Evolutionary conservation across 1,140 invertebrate species (phyloP).

Genomic region (Brevipalpus yothersi): DNA sequence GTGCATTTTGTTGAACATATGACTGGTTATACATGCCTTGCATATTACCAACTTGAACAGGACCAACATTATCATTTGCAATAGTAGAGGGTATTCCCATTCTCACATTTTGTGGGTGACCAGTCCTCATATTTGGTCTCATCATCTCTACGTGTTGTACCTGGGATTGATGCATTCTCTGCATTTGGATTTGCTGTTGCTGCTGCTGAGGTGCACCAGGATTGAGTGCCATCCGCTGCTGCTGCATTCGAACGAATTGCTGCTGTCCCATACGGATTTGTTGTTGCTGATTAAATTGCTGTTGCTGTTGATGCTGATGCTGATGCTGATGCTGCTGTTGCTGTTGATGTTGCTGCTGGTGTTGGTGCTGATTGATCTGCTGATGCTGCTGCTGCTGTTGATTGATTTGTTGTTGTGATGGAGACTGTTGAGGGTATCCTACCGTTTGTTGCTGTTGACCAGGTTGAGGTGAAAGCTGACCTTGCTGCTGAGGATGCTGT

Average conservation of each 20-base stretch:
- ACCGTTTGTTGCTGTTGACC: slow-evolving; percentile 6
- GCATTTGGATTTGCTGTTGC: slow-evolving; percentile 9
- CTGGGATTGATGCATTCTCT: slow-evolving; percentile 9
- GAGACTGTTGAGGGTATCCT: neutral
- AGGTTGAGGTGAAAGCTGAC: slow-evolving; percentile 11
- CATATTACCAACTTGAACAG: too few species aligned
- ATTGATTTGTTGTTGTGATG: neutral
- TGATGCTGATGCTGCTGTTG: neutral
- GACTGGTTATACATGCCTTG: neutral
- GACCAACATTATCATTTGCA: neutral
- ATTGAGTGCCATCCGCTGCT: slow-evolving; percentile 20
- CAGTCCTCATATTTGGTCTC: slow-evolving; percentile 3
- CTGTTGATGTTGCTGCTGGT: slow-evolving; percentile 2
- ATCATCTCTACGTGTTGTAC: slow-evolving; percentile 6
- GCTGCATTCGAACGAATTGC: slow-evolving; percentile 9
- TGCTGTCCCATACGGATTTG: slow-evolving; percentile 4
- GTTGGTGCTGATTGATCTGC: neutral
- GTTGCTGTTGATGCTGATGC: slow-evolving; percentile 2
- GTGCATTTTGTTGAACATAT: neutral
- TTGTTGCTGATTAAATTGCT: neutral
- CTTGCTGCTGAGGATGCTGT: neutral
- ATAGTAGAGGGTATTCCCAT: neutral
- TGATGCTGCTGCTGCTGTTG: slow-evolving; percentile 5
- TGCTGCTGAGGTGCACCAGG: slow-evolving; percentile 15
- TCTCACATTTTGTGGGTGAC: neutral